Base-by-base conservation (phyloP, 1,140 invertebrate species). In the Danaus melanippus region DNA sequence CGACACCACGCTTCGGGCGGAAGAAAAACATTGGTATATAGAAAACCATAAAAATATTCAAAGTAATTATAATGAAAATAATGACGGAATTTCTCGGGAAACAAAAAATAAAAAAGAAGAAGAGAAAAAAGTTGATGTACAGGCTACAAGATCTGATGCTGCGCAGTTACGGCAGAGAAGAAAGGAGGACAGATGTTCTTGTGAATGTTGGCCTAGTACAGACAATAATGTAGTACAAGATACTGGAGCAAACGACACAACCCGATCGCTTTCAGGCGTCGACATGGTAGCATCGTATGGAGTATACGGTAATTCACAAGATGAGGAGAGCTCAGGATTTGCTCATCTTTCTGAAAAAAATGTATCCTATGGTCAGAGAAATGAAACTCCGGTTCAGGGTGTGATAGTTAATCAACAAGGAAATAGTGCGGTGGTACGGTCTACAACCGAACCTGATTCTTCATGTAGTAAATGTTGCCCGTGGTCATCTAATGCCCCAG, bases 231-330 rank as follows among this genome's bases (percentile, higher is more conserved):
- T 68, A 15, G 69, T 76, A 9, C 76, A 77, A 58, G 81, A 84
- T 9, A 72, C 54, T 55, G 60, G 64, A 12, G 74, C 64, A 0
- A 80, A 81, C 51, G 77, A 80, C 50, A 76, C 76, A 1, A 81
- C 84, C 10, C 75, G 86, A 48, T 83, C 84, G 12, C 64, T 87
- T 10, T 87, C 87, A 1, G 85, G 85, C 9, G 84, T 88, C 0
- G 87, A 88, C 60, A 87, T 88, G 83, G 86, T 88, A 10, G 84
- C 87, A 0, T 88, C 87, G 2, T 88, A 88, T 49, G 86, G 85
- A 1, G 86, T 87, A 1, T 88, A 88, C 45, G 80, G 86, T 11
- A 86, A 85, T 60, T 82, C 85, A 0, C 84, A 85, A 48, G 85
- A 88, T 9, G 86, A 88, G n/a, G 86, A 88, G 1, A 84, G 78